Percentiles rank a stretch among this genome's conserved stretches.
Evolutionary conservation across 2,888 invertebrate species (phyloP).

Genomic region (Trichogramma evanescens): DNA sequence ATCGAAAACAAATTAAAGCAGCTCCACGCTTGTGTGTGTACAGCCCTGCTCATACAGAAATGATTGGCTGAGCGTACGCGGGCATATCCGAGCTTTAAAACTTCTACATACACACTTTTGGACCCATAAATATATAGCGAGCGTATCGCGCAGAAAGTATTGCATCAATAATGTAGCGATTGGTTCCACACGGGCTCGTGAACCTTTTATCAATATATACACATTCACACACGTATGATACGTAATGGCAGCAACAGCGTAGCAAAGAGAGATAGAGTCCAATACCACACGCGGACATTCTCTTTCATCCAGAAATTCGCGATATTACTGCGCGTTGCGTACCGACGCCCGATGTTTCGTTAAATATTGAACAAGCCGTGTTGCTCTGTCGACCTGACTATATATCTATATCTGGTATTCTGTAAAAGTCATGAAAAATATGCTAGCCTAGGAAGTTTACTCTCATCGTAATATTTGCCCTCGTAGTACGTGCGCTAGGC

Average conservation of each 20-base stretch:
- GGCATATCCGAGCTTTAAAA: slow-evolving; percentile 18
- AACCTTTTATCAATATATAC: slow-evolving; percentile 28
- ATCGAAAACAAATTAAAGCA: slow-evolving; percentile 21
- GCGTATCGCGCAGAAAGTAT: neutral
- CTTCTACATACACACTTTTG: neutral
- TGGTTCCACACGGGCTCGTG: neutral
- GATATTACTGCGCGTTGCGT: slow-evolving; percentile 38
- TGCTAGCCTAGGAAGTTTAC: too few species aligned
- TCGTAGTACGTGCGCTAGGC: neutral
- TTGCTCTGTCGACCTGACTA: slow-evolving; percentile 22
- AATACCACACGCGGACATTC: too few species aligned
- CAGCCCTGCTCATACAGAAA: slow-evolving; percentile 22
- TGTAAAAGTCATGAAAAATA: slow-evolving; percentile 25
- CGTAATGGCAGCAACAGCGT: too few species aligned
- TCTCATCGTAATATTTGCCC: too few species aligned
- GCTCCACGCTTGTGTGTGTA: neutral
- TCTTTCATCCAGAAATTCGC: slow-evolving; percentile 16
- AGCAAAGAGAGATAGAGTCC: too few species aligned
- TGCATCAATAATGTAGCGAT: slow-evolving; percentile 27
- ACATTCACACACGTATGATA: too few species aligned
- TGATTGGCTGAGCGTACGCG: slow-evolving; percentile 20
- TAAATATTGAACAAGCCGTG: slow-evolving; percentile 41
- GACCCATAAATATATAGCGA: slow-evolving; percentile 28
- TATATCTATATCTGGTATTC: slow-evolving; percentile 27
- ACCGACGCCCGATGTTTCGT: slow-evolving; percentile 36